Evolutionary conservation across 2,888 invertebrate species (phyloP).

Genomic region (Tipula helvola): DNA sequence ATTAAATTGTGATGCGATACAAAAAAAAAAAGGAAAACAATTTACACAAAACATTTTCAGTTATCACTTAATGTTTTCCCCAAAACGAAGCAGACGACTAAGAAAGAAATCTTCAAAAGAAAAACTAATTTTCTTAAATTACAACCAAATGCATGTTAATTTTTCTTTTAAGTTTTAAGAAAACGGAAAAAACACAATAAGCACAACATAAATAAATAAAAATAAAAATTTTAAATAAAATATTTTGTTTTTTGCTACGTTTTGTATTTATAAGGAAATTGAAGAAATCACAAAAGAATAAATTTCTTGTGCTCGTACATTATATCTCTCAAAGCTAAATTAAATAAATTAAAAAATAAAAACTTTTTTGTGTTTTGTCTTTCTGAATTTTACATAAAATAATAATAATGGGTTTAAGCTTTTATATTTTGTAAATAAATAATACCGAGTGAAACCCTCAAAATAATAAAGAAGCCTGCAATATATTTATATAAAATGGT

Average conservation of each 20-base stretch:
- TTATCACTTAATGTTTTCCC: not conserved
- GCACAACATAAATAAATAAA: not conserved
- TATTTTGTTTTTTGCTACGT: not conserved
- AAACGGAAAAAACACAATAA: not conserved
- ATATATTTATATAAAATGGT: not conserved
- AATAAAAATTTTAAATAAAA: not conserved
- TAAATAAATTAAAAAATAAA: not conserved
- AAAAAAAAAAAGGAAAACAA: too few species aligned
- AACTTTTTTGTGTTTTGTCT: not conserved
- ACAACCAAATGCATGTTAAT: slow-evolving; percentile 4
- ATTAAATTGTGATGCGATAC: too few species aligned
- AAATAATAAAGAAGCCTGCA: not conserved
- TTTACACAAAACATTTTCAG: not conserved
- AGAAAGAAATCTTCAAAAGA: not conserved
- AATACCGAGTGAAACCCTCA: not conserved
- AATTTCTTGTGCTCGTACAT: not conserved
- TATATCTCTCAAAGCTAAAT: not conserved
- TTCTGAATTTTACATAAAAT: not conserved
- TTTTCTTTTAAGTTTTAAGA: not conserved
- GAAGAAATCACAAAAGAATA: not conserved
- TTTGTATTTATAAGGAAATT: not conserved
- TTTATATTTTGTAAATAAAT: not conserved
- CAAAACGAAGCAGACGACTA: not conserved
- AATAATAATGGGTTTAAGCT: not conserved
- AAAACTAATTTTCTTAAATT: not conserved